Percentiles rank a stretch among this genome's conserved stretches.
Conservation (phyloP, 1,140 invertebrate species). For the Ceratitis capitata region DNA sequence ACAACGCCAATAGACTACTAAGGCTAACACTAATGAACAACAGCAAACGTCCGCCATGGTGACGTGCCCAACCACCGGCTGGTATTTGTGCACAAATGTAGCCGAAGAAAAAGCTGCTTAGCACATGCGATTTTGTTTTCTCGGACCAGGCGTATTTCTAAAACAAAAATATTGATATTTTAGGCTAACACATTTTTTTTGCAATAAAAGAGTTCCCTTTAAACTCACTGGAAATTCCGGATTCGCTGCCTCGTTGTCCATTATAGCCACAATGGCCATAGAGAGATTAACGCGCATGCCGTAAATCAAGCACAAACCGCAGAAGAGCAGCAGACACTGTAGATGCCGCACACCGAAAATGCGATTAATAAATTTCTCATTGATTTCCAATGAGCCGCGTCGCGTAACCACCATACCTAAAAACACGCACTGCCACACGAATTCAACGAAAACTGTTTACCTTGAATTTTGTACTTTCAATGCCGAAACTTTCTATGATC, state of each 20-base stretch:
- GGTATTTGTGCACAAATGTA: constrained; percentile 57
- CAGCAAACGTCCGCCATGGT: constrained; percentile 73
- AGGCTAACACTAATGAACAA: constrained; percentile 71
- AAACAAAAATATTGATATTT: neutral
- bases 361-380: constrained; percentile 38
- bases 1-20: constrained; percentile 68
- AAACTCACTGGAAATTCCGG: constrained; percentile 56
- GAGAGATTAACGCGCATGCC: constrained; percentile 74
- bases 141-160: constrained; percentile 67
- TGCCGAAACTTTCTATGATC: neutral
- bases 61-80: constrained; percentile 58
- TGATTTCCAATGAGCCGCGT: neutral
- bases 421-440: too few relatives aligned
- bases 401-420: neutral
- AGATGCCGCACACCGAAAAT: constrained; percentile 73
- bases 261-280: constrained; percentile 70
- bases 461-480: neutral
- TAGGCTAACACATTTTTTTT: neutral
- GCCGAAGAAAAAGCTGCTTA: constrained; percentile 74
- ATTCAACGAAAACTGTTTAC: neutral
- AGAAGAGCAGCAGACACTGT: constrained; percentile 73
- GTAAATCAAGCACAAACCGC: constrained; percentile 72
- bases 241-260: constrained; percentile 51
- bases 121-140: constrained; percentile 67
- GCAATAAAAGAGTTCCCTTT: neutral